phyloP scores from a whole-genome alignment of 2,797 vertebrate genomes.

The Enteromius thamalakanensis region DNA sequence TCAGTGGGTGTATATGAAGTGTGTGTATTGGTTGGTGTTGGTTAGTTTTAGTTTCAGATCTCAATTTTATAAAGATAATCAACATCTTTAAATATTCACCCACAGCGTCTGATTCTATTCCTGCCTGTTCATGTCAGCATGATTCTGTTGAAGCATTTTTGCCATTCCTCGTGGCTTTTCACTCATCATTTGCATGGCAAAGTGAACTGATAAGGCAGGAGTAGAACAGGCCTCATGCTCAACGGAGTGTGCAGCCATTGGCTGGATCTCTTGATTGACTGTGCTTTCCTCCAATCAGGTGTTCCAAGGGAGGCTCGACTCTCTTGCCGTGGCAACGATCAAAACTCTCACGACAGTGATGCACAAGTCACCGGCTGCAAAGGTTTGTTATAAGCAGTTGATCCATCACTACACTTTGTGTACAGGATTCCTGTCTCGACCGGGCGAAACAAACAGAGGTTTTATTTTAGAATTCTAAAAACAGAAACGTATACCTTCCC shows the following conservation, averaged over 20 bases:
- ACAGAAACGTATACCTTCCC: not conserved
- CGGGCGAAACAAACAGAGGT: not conserved
- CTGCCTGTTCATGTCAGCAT: constrained; percentile 21
- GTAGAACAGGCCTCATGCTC: constrained; percentile 44
- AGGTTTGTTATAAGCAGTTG: constrained; percentile 75
- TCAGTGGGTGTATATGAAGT: constrained; percentile 21
- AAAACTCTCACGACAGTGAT: constrained; percentile 96
- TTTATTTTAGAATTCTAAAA: not conserved
- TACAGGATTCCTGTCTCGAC: not conserved
- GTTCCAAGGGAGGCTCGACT: constrained; percentile 91
- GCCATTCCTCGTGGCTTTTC: constrained; percentile 6
- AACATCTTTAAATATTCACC: not conserved
- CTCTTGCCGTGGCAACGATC: constrained; percentile 91
- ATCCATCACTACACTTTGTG: not conserved
- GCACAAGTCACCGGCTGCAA: constrained; percentile 96
- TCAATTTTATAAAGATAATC: not conserved
- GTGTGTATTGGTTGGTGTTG: constrained; percentile 15
- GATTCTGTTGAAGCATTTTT: not conserved
- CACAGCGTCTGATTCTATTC: constrained; percentile 12
- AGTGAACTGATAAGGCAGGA: constrained; percentile 46
- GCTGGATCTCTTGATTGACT: constrained; percentile 30
- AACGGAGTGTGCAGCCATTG: not conserved
- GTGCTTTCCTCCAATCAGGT: constrained; percentile 75
- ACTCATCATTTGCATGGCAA: constrained; percentile 60
- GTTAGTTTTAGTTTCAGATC: constrained; percentile 9